A percentile compares a stretch with the other conserved stretches of the same genome.
phyloP scores from a whole-genome alignment of 2,797 vertebrate genomes.

The Coregonus ussuriensis region DNA sequence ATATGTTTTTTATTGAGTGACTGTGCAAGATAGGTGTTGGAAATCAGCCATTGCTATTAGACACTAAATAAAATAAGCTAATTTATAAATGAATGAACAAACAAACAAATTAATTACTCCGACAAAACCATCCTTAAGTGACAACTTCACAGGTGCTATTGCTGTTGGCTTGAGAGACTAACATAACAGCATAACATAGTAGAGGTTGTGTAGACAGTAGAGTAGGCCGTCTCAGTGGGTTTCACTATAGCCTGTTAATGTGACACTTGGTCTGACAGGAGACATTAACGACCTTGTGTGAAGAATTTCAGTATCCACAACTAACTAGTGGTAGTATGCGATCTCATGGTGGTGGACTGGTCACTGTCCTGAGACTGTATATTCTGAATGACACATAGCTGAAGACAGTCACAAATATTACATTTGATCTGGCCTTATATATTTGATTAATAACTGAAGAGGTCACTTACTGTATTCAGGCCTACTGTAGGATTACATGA shows the following conservation, averaged over 20 bases:
- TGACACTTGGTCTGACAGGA: neutral
- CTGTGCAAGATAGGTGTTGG: neutral
- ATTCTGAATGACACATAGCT: neutral
- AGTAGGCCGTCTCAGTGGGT: neutral
- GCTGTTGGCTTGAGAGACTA: neutral
- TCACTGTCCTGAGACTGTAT: neutral
- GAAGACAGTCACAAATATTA: neutral
- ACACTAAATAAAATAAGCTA: neutral
- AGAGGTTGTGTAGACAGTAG: neutral
- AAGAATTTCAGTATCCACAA: neutral
- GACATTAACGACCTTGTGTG: neutral
- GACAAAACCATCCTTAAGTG: neutral
- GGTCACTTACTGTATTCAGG: neutral
- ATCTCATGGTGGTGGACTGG: neutral
- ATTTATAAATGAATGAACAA: neutral
- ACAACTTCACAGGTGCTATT: neutral
- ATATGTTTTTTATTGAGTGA: neutral
- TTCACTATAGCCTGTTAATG: neutral
- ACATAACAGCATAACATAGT: too few species aligned
- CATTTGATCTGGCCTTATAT: neutral
- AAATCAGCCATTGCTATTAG: neutral
- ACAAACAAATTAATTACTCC: neutral
- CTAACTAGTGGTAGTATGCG: neutral
- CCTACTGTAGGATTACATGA: neutral
- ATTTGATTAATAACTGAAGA: neutral